Evolutionary conservation across 2,888 invertebrate species (phyloP), one percentile per base, ranked within the genome.

Genomic region (Agrotis segetum): DNA sequence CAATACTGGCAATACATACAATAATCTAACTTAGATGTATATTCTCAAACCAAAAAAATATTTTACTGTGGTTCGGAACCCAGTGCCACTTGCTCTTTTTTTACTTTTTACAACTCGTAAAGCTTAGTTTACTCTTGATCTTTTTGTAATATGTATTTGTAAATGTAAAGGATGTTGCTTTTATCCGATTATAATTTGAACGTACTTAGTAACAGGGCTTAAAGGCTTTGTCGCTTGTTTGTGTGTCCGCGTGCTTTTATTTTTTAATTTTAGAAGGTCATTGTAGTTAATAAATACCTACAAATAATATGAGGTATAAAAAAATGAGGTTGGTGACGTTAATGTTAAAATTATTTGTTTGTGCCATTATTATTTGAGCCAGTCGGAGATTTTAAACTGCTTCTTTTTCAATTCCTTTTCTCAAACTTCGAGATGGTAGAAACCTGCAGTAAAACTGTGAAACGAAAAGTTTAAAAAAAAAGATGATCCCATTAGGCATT

Each of bases 111-210:
- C 47, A 56, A 19, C 44, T 58, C 53, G 14, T 40, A 34, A 46
- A n/a, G 72, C 66, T 73, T 49, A 80, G 50, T 2, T 9, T 3
- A 5, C 16, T 71, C 46, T 71, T 73, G 62, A 56, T 72, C n/a
- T 76, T 67, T 67, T 79, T 71, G 49, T 71, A 49, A 73, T 62
- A 53, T 79, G n/a, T 24, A 24, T 2, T 79, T 62, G 58, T 67
- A 34, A 63, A 80, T 65, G 64, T 50, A 50, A 40, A 34, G 56
- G 62, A 61, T 58, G 59, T 62, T 55, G 29, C 49, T 61, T 73
- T 74, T 64, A 84, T 79, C 75, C 65, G 74, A 77, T 82, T 84
- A 77, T 77, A 64, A 74, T 81, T 71, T 66, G 24, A 67, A 74
- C 55, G 50, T 63, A 61, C 34, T 70, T 70, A 61, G 52, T 71